Conservation (phyloP, 2,888 invertebrate genomes). For the Limnephilus rhombicus region DNA sequence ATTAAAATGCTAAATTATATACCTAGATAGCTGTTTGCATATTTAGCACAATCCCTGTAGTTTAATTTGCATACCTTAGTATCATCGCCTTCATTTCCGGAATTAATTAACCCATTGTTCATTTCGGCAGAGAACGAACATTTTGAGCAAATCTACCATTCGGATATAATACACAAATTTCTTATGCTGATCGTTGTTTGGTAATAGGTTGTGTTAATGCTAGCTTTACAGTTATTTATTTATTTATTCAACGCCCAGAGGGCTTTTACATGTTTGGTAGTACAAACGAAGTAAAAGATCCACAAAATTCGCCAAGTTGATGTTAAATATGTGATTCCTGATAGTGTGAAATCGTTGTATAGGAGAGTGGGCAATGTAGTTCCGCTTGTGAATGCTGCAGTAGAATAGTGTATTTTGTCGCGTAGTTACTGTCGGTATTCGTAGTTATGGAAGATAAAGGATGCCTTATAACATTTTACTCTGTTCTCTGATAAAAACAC, state of each 20-base stretch:
- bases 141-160: not conserved
- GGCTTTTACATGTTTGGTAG: too few relatives aligned
- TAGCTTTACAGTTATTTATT: not conserved
- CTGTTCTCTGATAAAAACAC: too few relatives aligned
- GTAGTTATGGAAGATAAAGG: not conserved
- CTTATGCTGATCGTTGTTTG: not conserved
- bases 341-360: too few relatives aligned
- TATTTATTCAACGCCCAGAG: too few relatives aligned
- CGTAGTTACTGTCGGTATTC: too few relatives aligned
- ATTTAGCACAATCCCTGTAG: not conserved
- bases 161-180: not conserved
- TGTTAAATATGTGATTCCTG: too few relatives aligned
- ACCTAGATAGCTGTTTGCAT: not conserved
- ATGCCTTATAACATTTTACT: too few relatives aligned
- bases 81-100: slow-evolving; percentile 30
- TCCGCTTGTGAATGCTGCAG: too few relatives aligned
- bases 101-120: slow-evolving; percentile 17
- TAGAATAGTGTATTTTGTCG: too few relatives aligned
- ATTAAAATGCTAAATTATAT: slow-evolving; percentile 17
- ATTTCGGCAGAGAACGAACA: not conserved
- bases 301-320: too few relatives aligned
- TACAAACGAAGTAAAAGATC: too few relatives aligned
- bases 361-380: too few relatives aligned
- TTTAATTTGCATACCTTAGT: slow-evolving; percentile 15
- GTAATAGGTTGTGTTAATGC: not conserved